Evolutionary conservation across 1,140 invertebrate genomes (phyloP).

Genomic region (Apis cerana): DNA sequence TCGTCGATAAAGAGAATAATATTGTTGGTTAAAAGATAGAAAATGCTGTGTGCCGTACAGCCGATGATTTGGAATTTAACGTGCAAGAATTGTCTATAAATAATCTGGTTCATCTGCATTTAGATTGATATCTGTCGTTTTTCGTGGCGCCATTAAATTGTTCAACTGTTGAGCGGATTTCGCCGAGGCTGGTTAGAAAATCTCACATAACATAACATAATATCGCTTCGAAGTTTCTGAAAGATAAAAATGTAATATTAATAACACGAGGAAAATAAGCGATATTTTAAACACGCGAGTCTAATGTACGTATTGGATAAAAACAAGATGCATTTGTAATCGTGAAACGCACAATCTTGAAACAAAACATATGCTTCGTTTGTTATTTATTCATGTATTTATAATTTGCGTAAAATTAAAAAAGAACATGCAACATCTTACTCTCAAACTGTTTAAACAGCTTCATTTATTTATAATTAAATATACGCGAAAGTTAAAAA

Average conservation of each 20-base stretch:
- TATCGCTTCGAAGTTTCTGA: neutral
- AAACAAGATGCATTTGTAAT: neutral
- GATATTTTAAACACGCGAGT: no score
- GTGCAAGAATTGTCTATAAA: constrained; percentile 11
- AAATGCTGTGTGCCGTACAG: neutral
- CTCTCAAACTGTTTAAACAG: no score
- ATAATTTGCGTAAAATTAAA: no score
- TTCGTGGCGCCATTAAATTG: neutral
- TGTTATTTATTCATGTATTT: no score
- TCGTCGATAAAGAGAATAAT: neutral
- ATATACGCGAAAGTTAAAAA: no score
- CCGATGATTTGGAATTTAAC: neutral
- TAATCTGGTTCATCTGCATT: constrained; percentile 28
- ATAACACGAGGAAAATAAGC: neutral
- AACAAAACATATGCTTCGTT: no score
- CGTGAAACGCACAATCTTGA: no score
- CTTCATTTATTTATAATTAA: no score
- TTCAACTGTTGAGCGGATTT: constrained; percentile 7
- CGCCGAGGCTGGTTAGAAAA: neutral
- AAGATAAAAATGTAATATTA: constrained; percentile 7
- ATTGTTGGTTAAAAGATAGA: neutral
- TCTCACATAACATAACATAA: no score
- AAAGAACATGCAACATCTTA: no score
- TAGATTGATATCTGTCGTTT: constrained; percentile 26
- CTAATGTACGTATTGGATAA: no score